phyloP scores from a whole-genome alignment of 2,113 vertebrate genomes.

The Tichodroma muraria region DNA sequence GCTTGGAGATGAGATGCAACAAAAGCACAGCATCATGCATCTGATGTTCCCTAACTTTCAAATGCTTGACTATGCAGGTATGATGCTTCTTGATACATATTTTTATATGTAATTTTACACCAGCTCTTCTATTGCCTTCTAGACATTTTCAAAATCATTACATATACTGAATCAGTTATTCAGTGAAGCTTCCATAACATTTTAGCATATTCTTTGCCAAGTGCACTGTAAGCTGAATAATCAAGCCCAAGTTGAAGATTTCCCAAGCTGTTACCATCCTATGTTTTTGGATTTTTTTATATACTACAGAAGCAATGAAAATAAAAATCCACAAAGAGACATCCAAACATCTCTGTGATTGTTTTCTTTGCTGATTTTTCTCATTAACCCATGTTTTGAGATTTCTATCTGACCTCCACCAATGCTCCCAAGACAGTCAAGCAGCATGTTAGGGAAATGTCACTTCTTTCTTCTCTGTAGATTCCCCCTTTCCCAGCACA shows the following conservation, averaged over 20 bases:
- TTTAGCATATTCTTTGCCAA: constrained; percentile 19
- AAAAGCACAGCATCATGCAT: background rate
- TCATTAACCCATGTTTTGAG: background rate
- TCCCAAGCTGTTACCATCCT: background rate
- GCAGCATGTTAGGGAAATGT: background rate
- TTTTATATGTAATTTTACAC: background rate
- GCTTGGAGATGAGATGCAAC: background rate
- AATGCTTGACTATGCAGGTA: background rate
- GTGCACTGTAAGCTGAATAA: background rate
- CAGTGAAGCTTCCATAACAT: background rate
- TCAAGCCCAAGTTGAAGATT: background rate
- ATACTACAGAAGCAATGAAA: background rate
- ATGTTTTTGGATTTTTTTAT: background rate
- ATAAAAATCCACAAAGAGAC: background rate
- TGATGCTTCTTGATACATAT: background rate
- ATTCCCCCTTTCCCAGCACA: background rate
- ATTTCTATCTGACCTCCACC: background rate
- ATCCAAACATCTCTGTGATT: background rate
- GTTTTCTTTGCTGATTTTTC: background rate
- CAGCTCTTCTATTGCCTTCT: background rate
- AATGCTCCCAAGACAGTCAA: background rate
- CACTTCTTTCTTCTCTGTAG: background rate
- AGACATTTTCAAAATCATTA: background rate
- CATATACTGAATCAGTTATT: background rate
- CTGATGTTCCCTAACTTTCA: background rate